phyloP scores from a whole-genome alignment of 2,113 vertebrate species.

The Mastomys natalensis region DNA sequence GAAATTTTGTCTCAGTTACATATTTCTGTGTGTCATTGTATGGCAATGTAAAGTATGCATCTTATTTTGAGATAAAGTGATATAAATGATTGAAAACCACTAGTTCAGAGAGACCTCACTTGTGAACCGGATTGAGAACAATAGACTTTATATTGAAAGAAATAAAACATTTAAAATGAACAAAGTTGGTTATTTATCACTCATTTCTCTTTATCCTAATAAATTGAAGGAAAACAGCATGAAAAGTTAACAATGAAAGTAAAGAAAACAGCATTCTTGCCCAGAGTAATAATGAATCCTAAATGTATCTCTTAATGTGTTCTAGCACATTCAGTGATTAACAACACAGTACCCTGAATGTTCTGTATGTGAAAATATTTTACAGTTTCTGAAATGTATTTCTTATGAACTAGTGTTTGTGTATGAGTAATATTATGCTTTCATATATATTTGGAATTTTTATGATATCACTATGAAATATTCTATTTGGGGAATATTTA shows the following conservation, averaged over 20 bases:
- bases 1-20: neutral
- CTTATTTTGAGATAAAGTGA: neutral
- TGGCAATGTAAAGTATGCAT: neutral
- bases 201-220: neutral
- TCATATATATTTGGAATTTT: neutral
- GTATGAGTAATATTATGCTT: neutral
- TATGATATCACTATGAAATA: neutral
- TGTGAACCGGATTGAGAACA: neutral
- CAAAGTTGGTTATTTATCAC: neutral
- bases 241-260: neutral
- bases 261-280: neutral
- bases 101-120: neutral
- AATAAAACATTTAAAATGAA: neutral
- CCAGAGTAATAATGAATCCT: neutral
- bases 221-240: neutral
- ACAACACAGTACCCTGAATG: neutral
- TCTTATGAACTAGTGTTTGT: neutral
- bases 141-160: neutral
- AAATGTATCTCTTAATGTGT: neutral
- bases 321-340: neutral
- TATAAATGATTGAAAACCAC: neutral
- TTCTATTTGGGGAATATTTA: neutral
- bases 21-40: neutral
- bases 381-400: neutral
- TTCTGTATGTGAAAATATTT: neutral